Base-by-base conservation (phyloP, 2,888 invertebrate genomes). In the Phengaris alcon region DNA sequence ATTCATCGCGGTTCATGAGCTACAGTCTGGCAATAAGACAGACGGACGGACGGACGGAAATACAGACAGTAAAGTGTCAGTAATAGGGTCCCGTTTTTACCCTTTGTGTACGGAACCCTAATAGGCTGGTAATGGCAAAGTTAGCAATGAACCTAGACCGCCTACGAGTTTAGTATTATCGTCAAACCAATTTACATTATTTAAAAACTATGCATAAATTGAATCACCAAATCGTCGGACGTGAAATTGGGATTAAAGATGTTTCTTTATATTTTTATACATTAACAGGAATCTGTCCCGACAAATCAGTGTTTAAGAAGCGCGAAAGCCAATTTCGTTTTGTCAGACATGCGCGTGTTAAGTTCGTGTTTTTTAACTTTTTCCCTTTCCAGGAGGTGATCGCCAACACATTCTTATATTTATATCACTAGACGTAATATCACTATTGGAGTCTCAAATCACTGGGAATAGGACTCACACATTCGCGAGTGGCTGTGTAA, bases 241-340 rank as follows among this genome's bases (percentile, higher is more conserved):
- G 64, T 64, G 35, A 12, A 13, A 69, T 48, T 48, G 46, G 68
- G 13, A 68, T 68, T 46, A 46, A 68, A 48, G 46, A 5, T 48
- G 15, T 8, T 13, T n/a, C 48, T 69, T 69, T 69, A 15, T 69
- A 48, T 15, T 74, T 74, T 68, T 68, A 52, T 54, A 68, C 74
- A 68, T 13, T 46, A 13, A 64, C 54, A 52, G 52, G 15, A 77
- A 78, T 77, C 77, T 77, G 73, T 84, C 81, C 80, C 80, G 81
- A 80, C 81, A 80, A 84, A 85, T 83, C 83, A 81, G 85, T 85
- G 86, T 87, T 88, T 87, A 86, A 87, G 87, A 84, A 86, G 83
- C 85, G 85, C 83, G 82, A 86, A 89, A 87, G 83, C 85, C 81
- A 83, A 86, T 84, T 87, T 84, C 84, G 82, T 85, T 86, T 86